Conservation (phyloP, 2,888 invertebrate species). For the Oconnorella tubifera region DNA sequence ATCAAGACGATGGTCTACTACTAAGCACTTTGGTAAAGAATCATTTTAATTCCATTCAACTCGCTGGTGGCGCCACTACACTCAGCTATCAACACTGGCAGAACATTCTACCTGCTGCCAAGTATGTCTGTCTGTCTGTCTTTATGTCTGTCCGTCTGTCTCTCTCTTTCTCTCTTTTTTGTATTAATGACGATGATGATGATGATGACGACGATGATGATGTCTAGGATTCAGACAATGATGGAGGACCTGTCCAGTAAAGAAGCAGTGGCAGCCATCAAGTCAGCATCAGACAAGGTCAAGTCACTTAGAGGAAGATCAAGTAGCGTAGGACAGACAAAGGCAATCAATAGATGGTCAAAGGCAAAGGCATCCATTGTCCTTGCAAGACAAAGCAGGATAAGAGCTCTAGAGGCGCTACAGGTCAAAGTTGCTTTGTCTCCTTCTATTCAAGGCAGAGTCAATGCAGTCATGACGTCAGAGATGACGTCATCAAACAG, state of each 20-base stretch:
- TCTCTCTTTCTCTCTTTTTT: background rate
- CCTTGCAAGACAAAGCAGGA: background rate
- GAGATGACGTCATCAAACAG: too few species aligned
- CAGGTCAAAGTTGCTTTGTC: background rate
- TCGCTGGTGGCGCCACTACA: slow-evolving; percentile 68
- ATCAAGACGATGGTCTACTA: slow-evolving; percentile 81
- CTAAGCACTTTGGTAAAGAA: slow-evolving; percentile 80
- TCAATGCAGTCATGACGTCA: background rate
- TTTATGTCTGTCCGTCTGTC: too few species aligned
- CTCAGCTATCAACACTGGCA: slow-evolving; percentile 32
- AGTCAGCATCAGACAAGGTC: too few species aligned
- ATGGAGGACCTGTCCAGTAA: too few species aligned
- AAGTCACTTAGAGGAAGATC: too few species aligned
- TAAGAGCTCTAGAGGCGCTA: background rate
- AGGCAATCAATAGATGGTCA: background rate
- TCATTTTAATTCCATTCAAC: slow-evolving; percentile 81
- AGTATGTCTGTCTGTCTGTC: too few species aligned
- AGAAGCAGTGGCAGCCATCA: too few species aligned
- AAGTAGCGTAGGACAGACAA: too few species aligned
- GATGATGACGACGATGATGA: too few species aligned
- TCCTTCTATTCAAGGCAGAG: background rate
- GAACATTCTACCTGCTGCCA: slow-evolving; percentile 66
- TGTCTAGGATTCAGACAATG: too few species aligned
- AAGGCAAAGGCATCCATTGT: background rate
- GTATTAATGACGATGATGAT: too few species aligned